A percentile compares a stretch with the other conserved stretches of the same genome.
These are phyloP conservation scores for Polypedilum vanderplanki DNA, from an alignment of 1,140 invertebrate species.

Conservation along the genomic window DNA sequence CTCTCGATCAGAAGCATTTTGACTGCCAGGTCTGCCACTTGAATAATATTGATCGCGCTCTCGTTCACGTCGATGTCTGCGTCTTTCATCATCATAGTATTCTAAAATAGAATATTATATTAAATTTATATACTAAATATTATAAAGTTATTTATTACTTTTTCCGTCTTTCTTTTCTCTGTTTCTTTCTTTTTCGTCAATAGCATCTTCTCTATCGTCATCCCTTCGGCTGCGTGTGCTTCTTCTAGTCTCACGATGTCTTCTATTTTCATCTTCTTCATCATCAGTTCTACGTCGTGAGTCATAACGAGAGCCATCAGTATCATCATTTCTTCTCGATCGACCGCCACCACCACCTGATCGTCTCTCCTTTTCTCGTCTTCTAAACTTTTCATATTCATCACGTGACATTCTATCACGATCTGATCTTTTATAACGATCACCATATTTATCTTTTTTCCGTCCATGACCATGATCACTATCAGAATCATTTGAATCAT, in stretches of 20 bases:
- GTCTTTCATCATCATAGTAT: slow-evolving; percentile 36
- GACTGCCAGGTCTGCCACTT: background rate
- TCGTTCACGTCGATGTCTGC: slow-evolving; percentile 36
- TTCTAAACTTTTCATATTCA: slow-evolving; percentile 29
- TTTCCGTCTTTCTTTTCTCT: slow-evolving; percentile 32
- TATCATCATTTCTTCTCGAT: slow-evolving; percentile 32
- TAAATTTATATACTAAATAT: slow-evolving; percentile 32
- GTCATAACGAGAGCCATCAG: slow-evolving; percentile 34
- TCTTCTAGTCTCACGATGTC: slow-evolving; percentile 45
- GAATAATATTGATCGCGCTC: slow-evolving; percentile 31
- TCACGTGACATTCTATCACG: slow-evolving; percentile 30
- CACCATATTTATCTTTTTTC: slow-evolving; percentile 31
- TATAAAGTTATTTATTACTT: slow-evolving; percentile 34
- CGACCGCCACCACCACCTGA: slow-evolving; percentile 28
- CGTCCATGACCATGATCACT: slow-evolving; percentile 33
- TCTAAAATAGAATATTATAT: slow-evolving; percentile 29
- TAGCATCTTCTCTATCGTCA: slow-evolving; percentile 36
- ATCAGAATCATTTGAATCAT: slow-evolving; percentile 32
- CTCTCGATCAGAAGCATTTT: slow-evolving; percentile 28
- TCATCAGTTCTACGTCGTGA: slow-evolving; percentile 35
- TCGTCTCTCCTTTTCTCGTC: slow-evolving; percentile 20
- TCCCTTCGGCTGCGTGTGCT: slow-evolving; percentile 37
- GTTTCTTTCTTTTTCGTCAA: slow-evolving; percentile 43
- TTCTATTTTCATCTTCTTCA: slow-evolving; percentile 31
- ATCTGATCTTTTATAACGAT: slow-evolving; percentile 29